phyloP scores from a whole-genome alignment of 2,113 vertebrate genomes.

The Alethe castanea region DNA sequence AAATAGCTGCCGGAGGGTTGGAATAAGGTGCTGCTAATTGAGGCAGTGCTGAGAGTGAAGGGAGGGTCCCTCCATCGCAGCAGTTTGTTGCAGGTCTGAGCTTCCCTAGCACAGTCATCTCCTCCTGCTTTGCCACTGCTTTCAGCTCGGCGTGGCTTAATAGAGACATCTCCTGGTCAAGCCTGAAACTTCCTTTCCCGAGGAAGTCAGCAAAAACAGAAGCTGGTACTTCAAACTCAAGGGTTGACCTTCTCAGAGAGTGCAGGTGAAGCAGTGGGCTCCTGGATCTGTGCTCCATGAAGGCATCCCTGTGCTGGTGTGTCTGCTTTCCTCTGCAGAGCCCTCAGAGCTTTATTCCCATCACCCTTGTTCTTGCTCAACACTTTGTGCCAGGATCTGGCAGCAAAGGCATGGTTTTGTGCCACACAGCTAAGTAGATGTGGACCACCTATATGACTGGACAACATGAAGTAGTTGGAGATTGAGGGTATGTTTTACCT shows the following conservation, averaged over 20 bases:
- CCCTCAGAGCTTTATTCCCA: neutral
- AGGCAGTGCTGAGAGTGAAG: neutral
- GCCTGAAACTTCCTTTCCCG: neutral
- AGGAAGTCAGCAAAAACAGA: neutral
- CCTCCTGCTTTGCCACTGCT: neutral
- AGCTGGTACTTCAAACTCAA: neutral
- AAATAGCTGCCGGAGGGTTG: neutral
- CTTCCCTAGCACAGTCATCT: neutral
- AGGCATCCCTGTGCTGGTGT: accelerated
- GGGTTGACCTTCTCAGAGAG: neutral
- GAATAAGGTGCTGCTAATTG: neutral
- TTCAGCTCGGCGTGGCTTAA: neutral
- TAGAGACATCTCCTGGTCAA: constrained; percentile 60
- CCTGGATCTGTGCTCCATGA: accelerated
- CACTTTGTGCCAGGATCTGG: neutral
- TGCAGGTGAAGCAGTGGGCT: neutral
- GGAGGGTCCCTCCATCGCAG: neutral
- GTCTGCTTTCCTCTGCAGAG: neutral
- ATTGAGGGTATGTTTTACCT: neutral
- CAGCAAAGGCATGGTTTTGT: neutral
- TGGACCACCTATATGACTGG: neutral
- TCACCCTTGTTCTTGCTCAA: neutral
- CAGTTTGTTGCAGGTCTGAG: neutral
- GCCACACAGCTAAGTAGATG: neutral
- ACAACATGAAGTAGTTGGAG: neutral